phyloP scores from a whole-genome alignment of 2,113 vertebrate species.

The Petroica traversi region DNA sequence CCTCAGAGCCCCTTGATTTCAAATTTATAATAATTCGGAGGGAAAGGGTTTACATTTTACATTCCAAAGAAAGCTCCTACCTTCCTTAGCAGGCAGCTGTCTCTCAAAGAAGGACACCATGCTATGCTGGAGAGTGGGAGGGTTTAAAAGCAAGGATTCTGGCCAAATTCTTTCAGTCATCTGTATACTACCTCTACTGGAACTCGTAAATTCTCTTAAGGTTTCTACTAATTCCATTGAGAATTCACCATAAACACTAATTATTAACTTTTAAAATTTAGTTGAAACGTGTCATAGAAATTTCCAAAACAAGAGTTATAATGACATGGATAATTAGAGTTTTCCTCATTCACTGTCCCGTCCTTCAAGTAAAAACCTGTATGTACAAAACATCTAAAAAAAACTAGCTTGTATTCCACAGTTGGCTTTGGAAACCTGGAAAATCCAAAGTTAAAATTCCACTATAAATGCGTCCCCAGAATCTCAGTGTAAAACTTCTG shows the following conservation, averaged over 20 bases:
- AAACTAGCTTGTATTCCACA: background rate
- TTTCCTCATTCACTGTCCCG: background rate
- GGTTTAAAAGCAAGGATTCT: background rate
- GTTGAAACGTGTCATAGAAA: background rate
- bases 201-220: background rate
- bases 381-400: background rate
- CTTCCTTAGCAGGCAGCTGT: too few relatives aligned
- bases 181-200: background rate
- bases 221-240: background rate
- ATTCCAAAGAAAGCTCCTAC: too few relatives aligned
- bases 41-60: too few relatives aligned
- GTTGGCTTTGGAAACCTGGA: background rate
- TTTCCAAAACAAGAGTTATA: background rate
- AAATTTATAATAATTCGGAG: too few relatives aligned
- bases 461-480: background rate
- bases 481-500: background rate
- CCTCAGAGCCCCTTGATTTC: too few relatives aligned
- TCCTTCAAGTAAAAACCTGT: background rate
- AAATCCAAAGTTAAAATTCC: background rate
- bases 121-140: background rate
- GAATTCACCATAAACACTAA: background rate
- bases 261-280: background rate
- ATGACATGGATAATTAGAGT: background rate
- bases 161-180: background rate
- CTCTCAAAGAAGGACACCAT: too few relatives aligned